Conservation (phyloP, 1,140 invertebrate genomes). For the Ceratina japonica region DNA sequence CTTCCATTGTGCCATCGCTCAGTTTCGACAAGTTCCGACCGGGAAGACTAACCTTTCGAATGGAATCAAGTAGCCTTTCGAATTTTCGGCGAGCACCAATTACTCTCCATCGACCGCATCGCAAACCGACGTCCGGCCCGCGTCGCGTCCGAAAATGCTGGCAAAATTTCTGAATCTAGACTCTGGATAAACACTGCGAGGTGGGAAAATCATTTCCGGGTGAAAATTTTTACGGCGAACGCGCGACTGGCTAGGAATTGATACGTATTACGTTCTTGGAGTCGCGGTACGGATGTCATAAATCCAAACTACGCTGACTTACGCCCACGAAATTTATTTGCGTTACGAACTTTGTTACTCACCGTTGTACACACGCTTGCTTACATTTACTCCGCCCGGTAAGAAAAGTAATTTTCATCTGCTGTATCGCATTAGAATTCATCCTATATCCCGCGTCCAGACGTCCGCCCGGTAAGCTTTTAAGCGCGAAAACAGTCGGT, state of each 20-base stretch:
- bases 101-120: slow-evolving; percentile 6
- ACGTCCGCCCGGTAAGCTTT: neutral
- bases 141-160: neutral
- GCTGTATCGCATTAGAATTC: neutral
- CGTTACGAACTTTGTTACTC: neutral
- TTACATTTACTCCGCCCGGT: neutral
- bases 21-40: slow-evolving; percentile 32
- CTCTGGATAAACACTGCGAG: neutral
- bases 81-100: slow-evolving; percentile 40
- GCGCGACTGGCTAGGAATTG: neutral
- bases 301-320: neutral
- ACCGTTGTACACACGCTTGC: neutral
- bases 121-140: neutral
- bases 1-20: slow-evolving; percentile 27
- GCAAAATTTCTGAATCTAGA: slow-evolving; percentile 1
- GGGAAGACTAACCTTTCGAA: slow-evolving; percentile 48
- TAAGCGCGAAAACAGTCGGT: neutral
- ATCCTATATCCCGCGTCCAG: neutral
- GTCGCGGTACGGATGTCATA: neutral
- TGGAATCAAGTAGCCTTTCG: slow-evolving; percentile 52
- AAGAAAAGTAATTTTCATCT: neutral
- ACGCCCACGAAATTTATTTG: neutral
- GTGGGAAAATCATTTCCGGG: neutral
- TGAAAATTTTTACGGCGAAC: neutral
- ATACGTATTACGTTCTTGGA: neutral